Evolutionary conservation across 53 echinoderm and acorn worm species (phyloP).

Genomic region (Arbacia lixula): DNA sequence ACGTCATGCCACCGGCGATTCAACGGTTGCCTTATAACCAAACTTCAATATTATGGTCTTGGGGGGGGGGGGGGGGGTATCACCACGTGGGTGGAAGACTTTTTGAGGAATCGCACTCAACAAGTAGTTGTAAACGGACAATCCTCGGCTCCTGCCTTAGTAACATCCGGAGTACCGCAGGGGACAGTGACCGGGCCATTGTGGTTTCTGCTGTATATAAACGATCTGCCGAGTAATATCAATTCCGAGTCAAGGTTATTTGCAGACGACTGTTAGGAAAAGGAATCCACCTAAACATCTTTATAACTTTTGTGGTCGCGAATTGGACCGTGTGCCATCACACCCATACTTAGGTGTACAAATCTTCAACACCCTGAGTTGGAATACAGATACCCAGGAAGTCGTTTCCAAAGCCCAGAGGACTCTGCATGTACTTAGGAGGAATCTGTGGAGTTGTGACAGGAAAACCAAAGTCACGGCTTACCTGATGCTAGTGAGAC

Average conservation of each 20-base stretch:
- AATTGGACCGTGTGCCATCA: slow-evolving; percentile 17
- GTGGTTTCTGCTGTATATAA: slow-evolving; percentile 60
- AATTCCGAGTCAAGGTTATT: slow-evolving; percentile 29
- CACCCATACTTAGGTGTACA: slow-evolving; percentile 56
- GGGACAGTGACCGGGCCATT: slow-evolving; percentile 64
- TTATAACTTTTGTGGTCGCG: slow-evolving; percentile 42
- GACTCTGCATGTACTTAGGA: slow-evolving; percentile 24
- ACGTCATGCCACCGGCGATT: no score
- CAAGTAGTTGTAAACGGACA: slow-evolving; percentile 55
- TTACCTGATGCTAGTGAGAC: slow-evolving; percentile 33
- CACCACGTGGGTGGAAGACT: slow-evolving; percentile 46
- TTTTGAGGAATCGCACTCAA: slow-evolving; percentile 39
- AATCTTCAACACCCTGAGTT: slow-evolving; percentile 41
- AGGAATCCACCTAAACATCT: slow-evolving; percentile 41
- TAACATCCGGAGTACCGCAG: slow-evolving; percentile 60
- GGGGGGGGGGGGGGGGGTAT: slow-evolving; percentile 3
- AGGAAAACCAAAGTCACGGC: slow-evolving; percentile 37
- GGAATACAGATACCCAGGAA: slow-evolving; percentile 13
- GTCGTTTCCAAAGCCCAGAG: no score
- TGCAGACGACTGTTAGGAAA: slow-evolving; percentile 64
- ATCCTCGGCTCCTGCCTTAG: slow-evolving; percentile 26
- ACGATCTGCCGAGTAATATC: slow-evolving; percentile 39
- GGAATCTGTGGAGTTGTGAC: slow-evolving; percentile 45
- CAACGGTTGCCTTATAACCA: slow-evolving; percentile 13
- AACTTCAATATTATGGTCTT: slow-evolving; percentile 47